Base-by-base conservation (phyloP, 2,113 vertebrate species). In the Bufo gargarizans region DNA sequence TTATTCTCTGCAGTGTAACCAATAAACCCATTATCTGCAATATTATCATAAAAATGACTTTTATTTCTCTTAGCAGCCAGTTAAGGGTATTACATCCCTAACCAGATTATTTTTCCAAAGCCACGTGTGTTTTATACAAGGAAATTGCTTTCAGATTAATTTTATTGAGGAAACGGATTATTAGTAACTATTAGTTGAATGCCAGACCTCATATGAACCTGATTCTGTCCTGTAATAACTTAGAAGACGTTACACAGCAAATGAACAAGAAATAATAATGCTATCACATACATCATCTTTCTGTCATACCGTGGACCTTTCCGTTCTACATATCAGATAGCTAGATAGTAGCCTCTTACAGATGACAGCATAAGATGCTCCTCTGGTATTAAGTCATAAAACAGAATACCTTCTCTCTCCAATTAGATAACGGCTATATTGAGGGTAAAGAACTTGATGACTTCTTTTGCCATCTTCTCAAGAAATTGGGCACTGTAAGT, bases 401-500 rank as follows among this genome's bases (percentile, higher is more conserved):
- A n/a, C 55, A 4, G 55, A 16, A 86, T n/a, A 45, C 77, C 1
- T 82, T 82, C 3, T 91, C 86, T 91, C 0, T 9, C 45, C 78
- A 6, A 91, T 89, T 93, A 99, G 98, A 98, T 91, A 99, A 97
- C 78, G 98, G 98, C 85, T 99, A 97, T 93, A 98, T 99, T 91
- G 97, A 97, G 86, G 96, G 96, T 6, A 97, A 97, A 89, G 97
- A 99, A 87, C 95, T 99, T 45, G 97, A 98, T 91, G 94, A 93
- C 12, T 99, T 99, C 93, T 98, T 99, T 82, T 93, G 90, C 59
- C 96, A 97, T 71, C 95, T 98, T 90, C 92, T 97, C 93, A 94
- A 92, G 86, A 97, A 92, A 89, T 74, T 97, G 89, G 92, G 91
- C 77, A 91, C 94, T 16, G 98, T 99, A 93, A 95, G 95, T 94